Evolutionary conservation across 2,113 vertebrate species (phyloP).

Genomic region (Calyptommatus sinebrachiatus): DNA sequence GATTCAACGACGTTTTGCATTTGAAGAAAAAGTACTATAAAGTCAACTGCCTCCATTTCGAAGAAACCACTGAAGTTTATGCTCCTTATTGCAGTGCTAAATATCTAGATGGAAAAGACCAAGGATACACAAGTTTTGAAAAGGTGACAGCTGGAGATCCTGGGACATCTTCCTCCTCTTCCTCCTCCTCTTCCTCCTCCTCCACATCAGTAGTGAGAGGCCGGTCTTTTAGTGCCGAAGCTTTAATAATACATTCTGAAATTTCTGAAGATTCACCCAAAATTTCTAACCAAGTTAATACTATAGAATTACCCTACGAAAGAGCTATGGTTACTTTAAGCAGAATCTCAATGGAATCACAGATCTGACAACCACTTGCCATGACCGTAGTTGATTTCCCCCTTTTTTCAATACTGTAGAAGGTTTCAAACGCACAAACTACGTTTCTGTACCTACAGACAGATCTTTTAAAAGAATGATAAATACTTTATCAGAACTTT

Average conservation of each 20-base stretch:
- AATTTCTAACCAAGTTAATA: background rate
- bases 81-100: conserved; percentile 84
- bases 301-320: conserved; percentile 54
- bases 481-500: background rate
- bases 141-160: conserved; percentile 16
- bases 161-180: background rate
- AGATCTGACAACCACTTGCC: conserved; percentile 55
- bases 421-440: conserved; percentile 6
- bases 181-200: background rate
- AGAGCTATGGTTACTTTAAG: conserved; percentile 69
- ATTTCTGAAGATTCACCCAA: conserved; percentile 47
- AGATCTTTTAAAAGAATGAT: background rate
- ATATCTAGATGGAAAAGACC: conserved; percentile 78
- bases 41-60: conserved; percentile 89
- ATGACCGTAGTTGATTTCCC: background rate
- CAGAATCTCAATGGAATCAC: conserved; percentile 72
- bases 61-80: conserved; percentile 85
- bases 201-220: conserved; percentile 36
- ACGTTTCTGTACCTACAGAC: background rate
- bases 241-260: conserved; percentile 66
- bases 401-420: background rate
- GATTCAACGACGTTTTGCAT: conserved; percentile 88
- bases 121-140: conserved; percentile 45
- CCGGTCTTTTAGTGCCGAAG: conserved; percentile 64
- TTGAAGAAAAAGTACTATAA: conserved; percentile 82